These are phyloP conservation scores for Acanthosoma haemorrhoidale DNA, from an alignment of 2,888 invertebrate species.

Conservation along the genomic window DNA sequence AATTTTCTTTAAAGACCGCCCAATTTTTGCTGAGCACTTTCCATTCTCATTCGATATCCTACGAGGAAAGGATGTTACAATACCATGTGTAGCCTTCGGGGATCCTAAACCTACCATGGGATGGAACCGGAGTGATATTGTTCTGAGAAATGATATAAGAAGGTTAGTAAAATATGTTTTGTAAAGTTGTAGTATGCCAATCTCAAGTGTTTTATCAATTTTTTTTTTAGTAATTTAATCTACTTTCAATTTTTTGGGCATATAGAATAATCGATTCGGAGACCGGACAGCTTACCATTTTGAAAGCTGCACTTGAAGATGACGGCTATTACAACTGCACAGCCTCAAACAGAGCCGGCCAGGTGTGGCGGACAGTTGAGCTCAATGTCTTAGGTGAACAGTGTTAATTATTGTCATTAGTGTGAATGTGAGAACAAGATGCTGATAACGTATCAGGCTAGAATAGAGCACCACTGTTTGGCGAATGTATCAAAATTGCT, in stretches of 20 bases:
- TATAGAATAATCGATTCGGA: neutral
- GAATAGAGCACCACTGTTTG: too few relatives aligned
- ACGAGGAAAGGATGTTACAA: slow-evolving; percentile 42
- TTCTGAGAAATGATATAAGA: neutral
- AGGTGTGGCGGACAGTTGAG: slow-evolving; percentile 45
- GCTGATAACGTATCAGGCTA: too few relatives aligned
- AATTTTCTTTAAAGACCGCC: slow-evolving; percentile 28
- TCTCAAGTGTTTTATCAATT: too few relatives aligned
- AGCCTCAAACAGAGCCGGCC: slow-evolving; percentile 41
- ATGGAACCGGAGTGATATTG: slow-evolving; percentile 29
- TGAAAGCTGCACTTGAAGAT: slow-evolving; percentile 33
- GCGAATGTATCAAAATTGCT: too few relatives aligned
- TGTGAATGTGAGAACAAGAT: too few relatives aligned
- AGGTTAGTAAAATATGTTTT: slow-evolving; percentile 3
- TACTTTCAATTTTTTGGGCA: neutral
- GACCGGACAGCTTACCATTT: slow-evolving; percentile 25
- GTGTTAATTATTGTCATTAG: neutral
- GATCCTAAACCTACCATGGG: slow-evolving; percentile 35
- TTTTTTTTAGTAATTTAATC: too few relatives aligned
- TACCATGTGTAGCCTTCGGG: slow-evolving; percentile 32
- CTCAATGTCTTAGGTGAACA: slow-evolving; percentile 49
- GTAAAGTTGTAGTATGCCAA: too few relatives aligned
- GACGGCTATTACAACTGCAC: slow-evolving; percentile 43
- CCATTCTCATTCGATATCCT: slow-evolving; percentile 47
- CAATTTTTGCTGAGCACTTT: slow-evolving; percentile 25